Base-by-base conservation (phyloP, 2,113 vertebrate genomes). In the Hyla sarda region DNA sequence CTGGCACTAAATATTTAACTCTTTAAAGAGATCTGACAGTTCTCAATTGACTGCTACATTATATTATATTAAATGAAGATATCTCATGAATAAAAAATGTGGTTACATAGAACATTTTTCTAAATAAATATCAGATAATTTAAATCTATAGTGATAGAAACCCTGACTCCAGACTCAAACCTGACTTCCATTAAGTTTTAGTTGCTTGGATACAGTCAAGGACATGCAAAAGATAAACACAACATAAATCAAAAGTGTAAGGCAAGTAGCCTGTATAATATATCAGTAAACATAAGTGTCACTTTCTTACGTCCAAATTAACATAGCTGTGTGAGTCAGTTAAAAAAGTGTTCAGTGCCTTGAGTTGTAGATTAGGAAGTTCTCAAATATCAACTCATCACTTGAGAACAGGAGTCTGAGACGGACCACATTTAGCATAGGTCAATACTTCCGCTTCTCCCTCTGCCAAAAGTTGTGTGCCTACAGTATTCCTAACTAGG, bases 351-450 rank as follows among this genome's bases (percentile, higher is more conserved):
- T 28, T 74, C 16, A 23, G 30, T 30, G n/a, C 34, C 56, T 11
- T 75, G 32, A 25, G 41, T 21, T 52, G 2, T 32, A 75, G 82
- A 16, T 65, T 72, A 76, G 82, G 82, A 84, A 84, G 82, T 32
- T 75, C 82, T 84, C 47, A 65, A 84, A 84, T 84, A 74, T 76
- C 72, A 84, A 50, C 72, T 76, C 82, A 84, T 62, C 71, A 84
- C 56, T 65, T 84, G 72, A 76, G 82, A 84, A 62, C 52, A 13
- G 41, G 25, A 48, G 54, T 48, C 37, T 84, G 82, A 56, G 45
- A 21, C 6, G 23, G 52, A 76, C 54, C 82, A 84, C 71, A 76
- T 84, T 84, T 65, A 84, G 82, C 54, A 84, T 25, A 76, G 82
- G 69, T 76, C 82, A 60, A 34, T 60, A 45, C 56, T 75, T 74